phyloP scores from a whole-genome alignment of 1,140 invertebrate genomes.

The Microplitis mediator region DNA sequence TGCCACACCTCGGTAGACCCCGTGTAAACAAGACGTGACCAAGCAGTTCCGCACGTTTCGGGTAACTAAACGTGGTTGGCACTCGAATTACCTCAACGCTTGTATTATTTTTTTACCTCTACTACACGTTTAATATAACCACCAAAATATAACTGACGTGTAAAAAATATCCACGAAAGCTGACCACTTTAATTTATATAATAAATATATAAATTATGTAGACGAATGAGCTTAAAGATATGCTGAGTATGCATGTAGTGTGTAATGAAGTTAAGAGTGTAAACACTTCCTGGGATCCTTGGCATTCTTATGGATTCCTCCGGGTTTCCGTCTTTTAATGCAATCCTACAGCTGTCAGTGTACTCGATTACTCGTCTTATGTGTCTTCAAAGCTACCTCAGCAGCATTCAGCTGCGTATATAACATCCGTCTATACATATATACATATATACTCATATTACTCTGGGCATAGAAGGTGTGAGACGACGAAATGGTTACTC shows the following conservation, averaged over 20 bases:
- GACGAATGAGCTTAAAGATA: too few relatives aligned
- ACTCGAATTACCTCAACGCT: conserved; percentile 16
- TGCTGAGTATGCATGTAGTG: background rate
- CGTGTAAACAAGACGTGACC: conserved; percentile 25
- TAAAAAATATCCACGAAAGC: too few relatives aligned
- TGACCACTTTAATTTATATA: too few relatives aligned
- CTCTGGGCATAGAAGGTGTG: background rate
- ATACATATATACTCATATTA: too few relatives aligned
- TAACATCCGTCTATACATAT: background rate
- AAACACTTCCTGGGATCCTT: conserved; percentile 8
- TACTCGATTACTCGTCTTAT: background rate
- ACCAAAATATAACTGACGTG: background rate
- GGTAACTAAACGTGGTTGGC: conserved; percentile 18
- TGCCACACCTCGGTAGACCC: conserved; percentile 21
- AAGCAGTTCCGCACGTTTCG: conserved; percentile 15
- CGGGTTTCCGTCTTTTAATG: background rate
- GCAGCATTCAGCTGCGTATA: background rate
- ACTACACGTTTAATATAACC: background rate
- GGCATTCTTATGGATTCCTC: conserved; percentile 22
- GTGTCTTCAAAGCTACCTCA: background rate
- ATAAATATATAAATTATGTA: too few relatives aligned
- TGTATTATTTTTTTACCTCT: background rate
- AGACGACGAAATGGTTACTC: conserved; percentile 11
- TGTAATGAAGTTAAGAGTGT: background rate
- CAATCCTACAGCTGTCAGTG: background rate